Evolutionary conservation across 2,797 vertebrate species (phyloP), one percentile per base, ranked within the genome.

Genomic region (Argyrosomus regius): DNA sequence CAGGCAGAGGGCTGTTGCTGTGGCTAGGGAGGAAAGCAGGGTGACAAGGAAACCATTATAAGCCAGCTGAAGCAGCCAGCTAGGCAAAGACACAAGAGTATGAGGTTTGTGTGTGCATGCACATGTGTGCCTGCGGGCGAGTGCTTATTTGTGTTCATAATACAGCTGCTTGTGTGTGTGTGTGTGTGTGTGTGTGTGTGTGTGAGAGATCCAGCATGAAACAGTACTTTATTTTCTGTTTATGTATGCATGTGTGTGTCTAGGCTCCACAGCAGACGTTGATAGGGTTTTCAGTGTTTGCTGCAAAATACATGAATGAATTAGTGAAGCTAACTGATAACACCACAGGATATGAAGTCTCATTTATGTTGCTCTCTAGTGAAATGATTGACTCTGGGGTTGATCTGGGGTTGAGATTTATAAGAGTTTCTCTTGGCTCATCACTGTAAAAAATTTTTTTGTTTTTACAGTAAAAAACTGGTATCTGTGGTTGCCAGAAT

Each of bases 11-110:
- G 78, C 85, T 90, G 85, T 74, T 77, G 66, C 77, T 75, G 81
- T 72, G 76, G 76, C 78, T 71, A 22, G 72, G 61, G 76, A 87
- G 85, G 82, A 78, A 81, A 75, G 31, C 74, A 46, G 79, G 53
- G 72, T 82, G 88, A 93, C 93, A 94, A 94, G 87, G 92, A 80
- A 62, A 39, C 89, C 91, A 91, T 95, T 95, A 92, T 93, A 52
- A 85, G 87, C 56, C 80, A 63, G 68, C 26, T 77, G 52, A 71
- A 88, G 83, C 85, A 67, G 71, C 66, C 77, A 81, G 81, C 72
- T 56, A 81, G 73, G 78, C 72, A 64, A 9, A 77, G 61, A 68
- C 63, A 59, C 8, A 39, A 39, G 63, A 81, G 65, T 68, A 43
- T 58, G 77, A 53, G 52, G 60, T 67, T 18, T 85, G 60, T 80